Base-by-base conservation (phyloP, 2,888 invertebrate genomes). In the Calameuta idolon region DNA sequence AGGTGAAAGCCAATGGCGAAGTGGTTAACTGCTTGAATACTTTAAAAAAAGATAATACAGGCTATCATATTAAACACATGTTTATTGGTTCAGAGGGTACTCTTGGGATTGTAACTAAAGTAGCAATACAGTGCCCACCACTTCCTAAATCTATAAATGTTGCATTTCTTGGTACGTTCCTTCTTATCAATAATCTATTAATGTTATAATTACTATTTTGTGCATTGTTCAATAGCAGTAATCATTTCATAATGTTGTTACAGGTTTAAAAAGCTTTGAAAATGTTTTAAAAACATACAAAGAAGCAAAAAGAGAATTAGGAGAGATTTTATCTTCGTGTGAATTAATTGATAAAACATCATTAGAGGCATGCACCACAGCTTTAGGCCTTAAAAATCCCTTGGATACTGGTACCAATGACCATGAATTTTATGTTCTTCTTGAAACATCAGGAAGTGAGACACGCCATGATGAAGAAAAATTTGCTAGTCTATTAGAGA, bases 41-140 rank as follows among this genome's bases (percentile, higher is more conserved):
- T 0, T 93, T 99, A 85, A 96, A 98, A 89, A 99, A 99, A 91
- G 99, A 99, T 91, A 99, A 99, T 91, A 99, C 99, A 0, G 99
- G 99, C 0, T 98, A 98, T 90, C 98, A 99, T 90, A 92, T 99
- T 85, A 98, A 98, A 89, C 98, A 99, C 92, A 92, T 99, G 80
- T 99, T 99, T 90, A 97, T 99, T 85, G 99, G 99, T 23, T 98
- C 98, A 0, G 99, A 99, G 92, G 99, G 99, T 74, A 98, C 98
- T 0, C 92, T 99, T 76, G 99, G 99, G 23, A 91, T 99, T 9
- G 95, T 99, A 11, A 99, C 99, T 0, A 97, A 97, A 92, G 95
- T 98, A 9, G 96, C 97, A 3, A 95, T 99, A 80, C 95, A 97
- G 78, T 99, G 99, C 91, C 97, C 98, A 1, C 94, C 96, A 0